phyloP scores from a whole-genome alignment of 2,888 invertebrate genomes.

The Trichogramma dendrolimi region DNA sequence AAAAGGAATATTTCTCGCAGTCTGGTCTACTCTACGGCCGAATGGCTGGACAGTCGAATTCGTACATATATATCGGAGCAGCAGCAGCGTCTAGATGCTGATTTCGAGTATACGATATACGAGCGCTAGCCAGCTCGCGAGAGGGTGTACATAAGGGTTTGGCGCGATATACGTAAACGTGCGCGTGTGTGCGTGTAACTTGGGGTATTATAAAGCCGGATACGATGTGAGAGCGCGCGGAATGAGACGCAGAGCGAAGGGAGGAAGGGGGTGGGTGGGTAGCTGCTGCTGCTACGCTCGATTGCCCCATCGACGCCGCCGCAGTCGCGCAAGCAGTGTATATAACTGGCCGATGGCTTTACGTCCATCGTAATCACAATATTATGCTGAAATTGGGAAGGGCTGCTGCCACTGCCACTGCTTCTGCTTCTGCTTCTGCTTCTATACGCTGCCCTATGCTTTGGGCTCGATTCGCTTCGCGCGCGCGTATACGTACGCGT shows the following conservation, averaged over 20 bases:
- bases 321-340: constrained; percentile 25
- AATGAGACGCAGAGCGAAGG: too few relatives aligned
- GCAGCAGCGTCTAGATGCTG: too few relatives aligned
- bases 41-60: too few relatives aligned
- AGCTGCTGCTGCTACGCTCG: constrained; percentile 10
- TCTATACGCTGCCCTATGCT: too few relatives aligned
- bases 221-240: too few relatives aligned
- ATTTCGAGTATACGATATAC: constrained; percentile 34
- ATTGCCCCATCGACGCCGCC: constrained; percentile 18
- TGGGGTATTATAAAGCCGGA: too few relatives aligned
- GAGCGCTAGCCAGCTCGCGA: constrained; percentile 40
- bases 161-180: neutral
- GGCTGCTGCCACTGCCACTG: constrained; percentile 29
- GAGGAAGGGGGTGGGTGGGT: neutral
- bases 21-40: too few relatives aligned
- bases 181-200: neutral
- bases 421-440: too few relatives aligned
- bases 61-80: too few relatives aligned
- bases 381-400: constrained; percentile 49
- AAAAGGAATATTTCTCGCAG: too few relatives aligned
- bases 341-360: constrained; percentile 29
- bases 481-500: constrained; percentile 31
- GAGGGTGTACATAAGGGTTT: constrained; percentile 20
- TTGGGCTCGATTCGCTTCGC: constrained; percentile 30
- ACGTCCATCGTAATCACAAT: constrained; percentile 46